Conservation (phyloP, 2,113 vertebrate species). For the Herpetotheres cachinnans region DNA sequence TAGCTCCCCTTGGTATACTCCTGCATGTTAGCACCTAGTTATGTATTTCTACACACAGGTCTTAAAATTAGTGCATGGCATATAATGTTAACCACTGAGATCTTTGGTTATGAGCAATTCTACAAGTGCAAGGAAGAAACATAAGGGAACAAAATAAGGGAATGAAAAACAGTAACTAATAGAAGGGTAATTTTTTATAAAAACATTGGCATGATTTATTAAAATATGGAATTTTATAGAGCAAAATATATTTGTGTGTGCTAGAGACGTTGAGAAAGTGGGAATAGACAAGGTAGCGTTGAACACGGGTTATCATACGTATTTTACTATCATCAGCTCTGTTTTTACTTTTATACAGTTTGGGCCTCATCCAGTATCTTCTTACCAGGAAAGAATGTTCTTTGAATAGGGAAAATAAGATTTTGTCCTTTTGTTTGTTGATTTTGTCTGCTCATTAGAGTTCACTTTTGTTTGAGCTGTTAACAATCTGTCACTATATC, state of each 20-base stretch:
- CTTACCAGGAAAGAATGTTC: neutral
- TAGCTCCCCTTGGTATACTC: neutral
- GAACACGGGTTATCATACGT: neutral
- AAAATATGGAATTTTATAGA: neutral
- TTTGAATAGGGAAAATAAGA: neutral
- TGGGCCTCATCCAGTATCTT: neutral
- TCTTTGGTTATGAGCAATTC: neutral
- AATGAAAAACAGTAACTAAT: neutral
- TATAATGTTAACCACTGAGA: neutral
- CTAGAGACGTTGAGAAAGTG: neutral
- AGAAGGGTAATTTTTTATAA: neutral
- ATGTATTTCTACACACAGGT: neutral
- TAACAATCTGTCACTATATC: neutral
- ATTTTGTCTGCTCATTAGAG: neutral
- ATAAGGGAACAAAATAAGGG: neutral
- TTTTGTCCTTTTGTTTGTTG: neutral
- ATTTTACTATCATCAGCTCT: neutral
- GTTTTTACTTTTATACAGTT: neutral
- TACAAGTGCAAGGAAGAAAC: neutral
- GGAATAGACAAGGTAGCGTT: neutral
- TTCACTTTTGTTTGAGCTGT: slow-evolving; percentile 16
- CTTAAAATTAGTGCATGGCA: neutral
- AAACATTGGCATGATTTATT: neutral
- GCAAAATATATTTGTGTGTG: neutral
- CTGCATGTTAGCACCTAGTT: neutral